Conservation (phyloP, 2,113 vertebrate genomes). For the Colinus virginianus region DNA sequence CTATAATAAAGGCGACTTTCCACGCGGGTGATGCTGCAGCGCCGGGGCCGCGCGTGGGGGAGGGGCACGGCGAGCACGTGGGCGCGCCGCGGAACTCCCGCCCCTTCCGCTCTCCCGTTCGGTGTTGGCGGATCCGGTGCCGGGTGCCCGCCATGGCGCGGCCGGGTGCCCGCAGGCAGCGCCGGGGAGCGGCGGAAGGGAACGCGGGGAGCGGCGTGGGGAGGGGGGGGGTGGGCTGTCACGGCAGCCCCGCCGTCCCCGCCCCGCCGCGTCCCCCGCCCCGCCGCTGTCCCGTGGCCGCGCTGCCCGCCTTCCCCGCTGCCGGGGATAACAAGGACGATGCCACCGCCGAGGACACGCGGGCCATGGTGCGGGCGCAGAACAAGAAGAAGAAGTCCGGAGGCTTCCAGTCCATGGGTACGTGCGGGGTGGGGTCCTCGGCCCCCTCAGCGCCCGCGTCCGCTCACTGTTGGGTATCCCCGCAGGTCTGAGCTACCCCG, state of each 20-base stretch:
- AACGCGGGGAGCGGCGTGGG: too few relatives aligned
- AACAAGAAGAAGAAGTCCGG: constrained; percentile 99
- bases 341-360: constrained; percentile 87
- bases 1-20: too few relatives aligned
- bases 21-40: too few relatives aligned
- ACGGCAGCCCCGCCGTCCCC: background rate
- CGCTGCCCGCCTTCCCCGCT: constrained; percentile 81
- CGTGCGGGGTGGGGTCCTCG: background rate
- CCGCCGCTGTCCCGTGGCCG: background rate
- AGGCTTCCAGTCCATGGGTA: constrained; percentile 99
- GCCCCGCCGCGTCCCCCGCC: rapidly evolving
- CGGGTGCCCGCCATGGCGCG: too few relatives aligned
- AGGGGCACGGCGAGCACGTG: too few relatives aligned
- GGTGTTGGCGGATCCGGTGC: too few relatives aligned
- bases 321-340: constrained; percentile 78
- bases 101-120: too few relatives aligned
- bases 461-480: background rate
- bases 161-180: too few relatives aligned
- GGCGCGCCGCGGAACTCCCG: too few relatives aligned
- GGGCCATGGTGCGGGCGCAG: constrained; percentile 89
- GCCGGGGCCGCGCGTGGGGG: too few relatives aligned
- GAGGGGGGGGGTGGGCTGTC: too few relatives aligned
- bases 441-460: rapidly evolving
- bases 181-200: too few relatives aligned
- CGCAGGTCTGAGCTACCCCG: constrained; percentile 91